Evolutionary conservation across 2,113 vertebrate genomes (phyloP).

Genomic region (Gymnogyps californianus): DNA sequence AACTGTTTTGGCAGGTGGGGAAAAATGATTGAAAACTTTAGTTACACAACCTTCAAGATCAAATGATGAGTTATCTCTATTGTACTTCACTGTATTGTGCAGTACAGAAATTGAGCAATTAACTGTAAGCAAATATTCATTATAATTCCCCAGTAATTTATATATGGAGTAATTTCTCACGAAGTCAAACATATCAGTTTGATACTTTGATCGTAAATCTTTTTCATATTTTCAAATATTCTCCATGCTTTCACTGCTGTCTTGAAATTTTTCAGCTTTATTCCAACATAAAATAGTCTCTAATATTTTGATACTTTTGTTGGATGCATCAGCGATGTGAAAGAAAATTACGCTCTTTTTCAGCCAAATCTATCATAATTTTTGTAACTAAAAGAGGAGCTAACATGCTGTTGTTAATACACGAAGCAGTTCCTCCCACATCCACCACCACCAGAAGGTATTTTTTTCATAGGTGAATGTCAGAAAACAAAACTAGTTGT

Average conservation of each 20-base stretch:
- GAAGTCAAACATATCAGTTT: not conserved
- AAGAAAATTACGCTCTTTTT: not conserved
- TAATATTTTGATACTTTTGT: not conserved
- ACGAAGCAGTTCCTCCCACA: not conserved
- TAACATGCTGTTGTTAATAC: not conserved
- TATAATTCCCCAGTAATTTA: not conserved
- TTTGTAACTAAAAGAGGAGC: not conserved
- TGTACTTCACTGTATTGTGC: not conserved
- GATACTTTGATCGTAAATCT: not conserved
- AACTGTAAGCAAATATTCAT: not conserved
- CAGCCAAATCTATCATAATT: not conserved
- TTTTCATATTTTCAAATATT: not conserved
- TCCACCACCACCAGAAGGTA: not conserved
- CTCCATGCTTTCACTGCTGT: not conserved
- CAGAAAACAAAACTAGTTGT: not conserved
- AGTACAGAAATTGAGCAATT: not conserved
- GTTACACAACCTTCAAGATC: not conserved
- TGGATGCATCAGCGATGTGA: not conserved
- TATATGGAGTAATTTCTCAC: not conserved
- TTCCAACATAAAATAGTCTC: not conserved
- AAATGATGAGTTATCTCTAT: not conserved
- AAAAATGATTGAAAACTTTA: not conserved
- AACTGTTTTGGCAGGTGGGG: not conserved
- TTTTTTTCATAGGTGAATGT: not conserved
- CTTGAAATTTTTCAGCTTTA: not conserved